A percentile compares a stretch with the other conserved stretches of the same genome.
These are phyloP conservation scores for Mustelus asterias DNA, from an alignment of 2,113 vertebrate species.

Conservation along the genomic window DNA sequence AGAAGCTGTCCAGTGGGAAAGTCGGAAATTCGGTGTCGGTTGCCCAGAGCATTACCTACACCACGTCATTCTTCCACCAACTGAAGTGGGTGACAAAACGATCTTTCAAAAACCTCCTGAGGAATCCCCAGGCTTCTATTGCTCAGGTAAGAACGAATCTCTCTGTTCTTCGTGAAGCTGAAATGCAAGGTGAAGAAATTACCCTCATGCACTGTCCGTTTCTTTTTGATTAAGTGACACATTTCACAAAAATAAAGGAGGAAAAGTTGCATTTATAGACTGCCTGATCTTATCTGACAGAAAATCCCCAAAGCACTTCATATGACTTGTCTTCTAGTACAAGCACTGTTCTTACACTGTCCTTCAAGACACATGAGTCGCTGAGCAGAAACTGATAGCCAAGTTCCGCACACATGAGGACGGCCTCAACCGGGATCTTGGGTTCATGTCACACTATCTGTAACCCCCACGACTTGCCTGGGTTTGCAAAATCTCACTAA, in stretches of 20 bases:
- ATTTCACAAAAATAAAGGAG: background rate
- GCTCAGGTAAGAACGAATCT: constrained; percentile 46
- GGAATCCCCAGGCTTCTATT: constrained; percentile 53
- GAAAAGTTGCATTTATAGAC: background rate
- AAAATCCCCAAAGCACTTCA: background rate
- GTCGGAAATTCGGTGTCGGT: too few species aligned
- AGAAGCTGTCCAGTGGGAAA: background rate
- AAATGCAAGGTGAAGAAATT: background rate
- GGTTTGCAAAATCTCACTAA: too few species aligned
- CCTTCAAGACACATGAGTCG: too few species aligned
- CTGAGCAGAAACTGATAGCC: too few species aligned
- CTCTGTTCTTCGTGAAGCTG: background rate
- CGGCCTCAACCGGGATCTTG: too few species aligned
- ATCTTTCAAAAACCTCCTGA: constrained; percentile 52
- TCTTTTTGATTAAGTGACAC: background rate
- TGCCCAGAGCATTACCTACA: constrained; percentile 48
- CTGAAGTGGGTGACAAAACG: constrained; percentile 55
- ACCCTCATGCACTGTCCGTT: background rate
- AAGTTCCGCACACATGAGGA: too few species aligned
- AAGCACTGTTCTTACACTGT: background rate
- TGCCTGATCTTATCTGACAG: background rate
- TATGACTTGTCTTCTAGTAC: background rate
- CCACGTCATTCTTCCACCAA: constrained; percentile 53
- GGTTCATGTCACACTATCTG: too few species aligned
- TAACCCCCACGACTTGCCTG: too few species aligned